These are phyloP conservation scores for Xiphorhynchus erythropygius DNA, from an alignment of 2,797 vertebrate species.

Conservation along the genomic window DNA sequence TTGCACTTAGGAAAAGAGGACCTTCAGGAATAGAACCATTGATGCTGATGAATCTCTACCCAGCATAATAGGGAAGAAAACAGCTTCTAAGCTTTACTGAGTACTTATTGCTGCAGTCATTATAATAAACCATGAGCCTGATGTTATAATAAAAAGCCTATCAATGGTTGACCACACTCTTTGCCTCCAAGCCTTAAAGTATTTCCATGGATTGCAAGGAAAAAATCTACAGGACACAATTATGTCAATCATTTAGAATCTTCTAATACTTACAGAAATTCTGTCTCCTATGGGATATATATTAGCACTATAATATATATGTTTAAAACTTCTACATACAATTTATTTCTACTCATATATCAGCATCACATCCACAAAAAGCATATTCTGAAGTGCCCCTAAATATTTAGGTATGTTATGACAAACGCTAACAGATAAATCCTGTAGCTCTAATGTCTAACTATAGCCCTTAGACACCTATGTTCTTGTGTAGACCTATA, in stretches of 20 bases:
- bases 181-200: neutral
- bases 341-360: neutral
- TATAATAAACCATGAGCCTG: neutral
- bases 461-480: neutral
- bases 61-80: neutral
- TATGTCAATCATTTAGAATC: neutral
- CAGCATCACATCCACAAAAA: neutral
- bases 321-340: neutral
- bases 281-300: neutral
- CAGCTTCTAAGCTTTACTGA: neutral
- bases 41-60: neutral
- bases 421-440: neutral
- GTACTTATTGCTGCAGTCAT: neutral
- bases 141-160: neutral
- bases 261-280: neutral
- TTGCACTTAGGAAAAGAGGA: neutral
- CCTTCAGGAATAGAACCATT: neutral
- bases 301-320: neutral
- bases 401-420: neutral
- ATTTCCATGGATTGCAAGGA: neutral
- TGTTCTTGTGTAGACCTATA: neutral
- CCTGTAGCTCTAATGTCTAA: neutral
- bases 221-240: neutral
- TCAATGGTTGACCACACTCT: neutral
- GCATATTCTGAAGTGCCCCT: neutral